phyloP scores from a whole-genome alignment of 2,888 invertebrate genomes.

The Apodemia mormo region DNA sequence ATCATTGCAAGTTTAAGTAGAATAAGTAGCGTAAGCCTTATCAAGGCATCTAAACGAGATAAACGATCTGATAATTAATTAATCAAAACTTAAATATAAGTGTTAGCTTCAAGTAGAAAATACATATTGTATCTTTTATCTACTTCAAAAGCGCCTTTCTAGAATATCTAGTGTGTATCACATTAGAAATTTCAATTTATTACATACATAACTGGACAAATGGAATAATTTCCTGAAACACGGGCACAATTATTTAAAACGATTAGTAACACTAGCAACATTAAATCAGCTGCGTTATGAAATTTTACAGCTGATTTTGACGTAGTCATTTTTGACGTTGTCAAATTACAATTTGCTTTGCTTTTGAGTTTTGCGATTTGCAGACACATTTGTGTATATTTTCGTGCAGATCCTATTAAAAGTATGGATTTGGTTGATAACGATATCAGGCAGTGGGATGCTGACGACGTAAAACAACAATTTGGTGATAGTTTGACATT shows the following conservation, averaged over 20 bases:
- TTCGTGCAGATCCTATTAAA: slow-evolving; percentile 3
- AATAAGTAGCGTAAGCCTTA: too few relatives aligned
- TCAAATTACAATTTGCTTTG: neutral
- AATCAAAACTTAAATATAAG: too few relatives aligned
- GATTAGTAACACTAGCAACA: neutral
- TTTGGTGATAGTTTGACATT: slow-evolving; percentile 87
- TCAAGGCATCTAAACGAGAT: too few relatives aligned
- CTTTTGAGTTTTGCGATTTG: neutral
- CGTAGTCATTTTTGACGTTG: neutral
- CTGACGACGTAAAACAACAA: slow-evolving; percentile 73
- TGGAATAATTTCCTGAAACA: too few relatives aligned
- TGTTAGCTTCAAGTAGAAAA: too few relatives aligned
- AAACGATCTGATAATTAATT: too few relatives aligned
- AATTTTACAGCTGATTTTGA: neutral
- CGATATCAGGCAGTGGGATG: slow-evolving; percentile 69
- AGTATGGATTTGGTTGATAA: slow-evolving; percentile 68
- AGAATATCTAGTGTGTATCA: slow-evolving; percentile 9
- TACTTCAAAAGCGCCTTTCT: slow-evolving; percentile 30
- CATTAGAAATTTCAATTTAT: neutral
- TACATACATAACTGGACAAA: too few relatives aligned
- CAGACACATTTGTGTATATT: slow-evolving; percentile 13
- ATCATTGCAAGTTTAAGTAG: too few relatives aligned
- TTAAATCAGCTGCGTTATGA: slow-evolving; percentile 4
- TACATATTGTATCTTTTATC: too few relatives aligned
- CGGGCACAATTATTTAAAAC: neutral